Percentiles rank a stretch among this genome's conserved stretches.
Conservation (phyloP, 2,888 invertebrate genomes). For the Diaperis boleti region DNA sequence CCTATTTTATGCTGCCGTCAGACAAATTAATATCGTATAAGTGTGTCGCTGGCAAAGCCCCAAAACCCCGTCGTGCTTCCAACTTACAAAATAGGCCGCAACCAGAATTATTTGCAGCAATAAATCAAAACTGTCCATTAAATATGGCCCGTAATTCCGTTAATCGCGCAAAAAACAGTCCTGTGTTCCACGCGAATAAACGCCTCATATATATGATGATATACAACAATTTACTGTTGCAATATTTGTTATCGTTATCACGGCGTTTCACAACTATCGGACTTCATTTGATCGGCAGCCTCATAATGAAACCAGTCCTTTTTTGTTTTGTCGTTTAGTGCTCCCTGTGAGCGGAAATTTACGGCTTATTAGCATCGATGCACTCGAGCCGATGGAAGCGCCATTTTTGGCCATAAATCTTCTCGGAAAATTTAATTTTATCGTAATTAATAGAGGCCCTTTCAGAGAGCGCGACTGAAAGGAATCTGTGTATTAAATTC, state of each 20-base stretch:
- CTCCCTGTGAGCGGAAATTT: conserved; percentile 10
- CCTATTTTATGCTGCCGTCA: too few relatives aligned
- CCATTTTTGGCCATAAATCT: conserved; percentile 21
- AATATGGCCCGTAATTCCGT: too few relatives aligned
- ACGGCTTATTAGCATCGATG: conserved; percentile 18
- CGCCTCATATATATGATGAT: too few relatives aligned
- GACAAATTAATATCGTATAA: too few relatives aligned
- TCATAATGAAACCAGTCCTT: not conserved
- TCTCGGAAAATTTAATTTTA: conserved; percentile 23
- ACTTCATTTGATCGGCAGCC: not conserved
- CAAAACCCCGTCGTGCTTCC: too few relatives aligned
- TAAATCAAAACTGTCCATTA: too few relatives aligned
- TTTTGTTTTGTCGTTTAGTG: conserved; percentile 4
- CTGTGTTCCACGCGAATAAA: too few relatives aligned
- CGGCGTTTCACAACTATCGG: not conserved
- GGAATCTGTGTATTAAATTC: conserved; percentile 14
- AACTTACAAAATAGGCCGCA: too few relatives aligned
- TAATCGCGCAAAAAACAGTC: too few relatives aligned
- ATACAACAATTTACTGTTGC: too few relatives aligned
- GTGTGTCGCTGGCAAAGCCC: too few relatives aligned
- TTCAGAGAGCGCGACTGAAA: conserved; percentile 15
- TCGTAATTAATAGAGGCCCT: conserved; percentile 17
- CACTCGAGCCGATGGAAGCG: conserved; percentile 10
- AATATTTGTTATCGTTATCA: not conserved
- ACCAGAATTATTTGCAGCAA: too few relatives aligned